These are phyloP conservation scores for Coptodon rendalli DNA, from an alignment of 2,113 vertebrate genomes.

Conservation along the genomic window DNA sequence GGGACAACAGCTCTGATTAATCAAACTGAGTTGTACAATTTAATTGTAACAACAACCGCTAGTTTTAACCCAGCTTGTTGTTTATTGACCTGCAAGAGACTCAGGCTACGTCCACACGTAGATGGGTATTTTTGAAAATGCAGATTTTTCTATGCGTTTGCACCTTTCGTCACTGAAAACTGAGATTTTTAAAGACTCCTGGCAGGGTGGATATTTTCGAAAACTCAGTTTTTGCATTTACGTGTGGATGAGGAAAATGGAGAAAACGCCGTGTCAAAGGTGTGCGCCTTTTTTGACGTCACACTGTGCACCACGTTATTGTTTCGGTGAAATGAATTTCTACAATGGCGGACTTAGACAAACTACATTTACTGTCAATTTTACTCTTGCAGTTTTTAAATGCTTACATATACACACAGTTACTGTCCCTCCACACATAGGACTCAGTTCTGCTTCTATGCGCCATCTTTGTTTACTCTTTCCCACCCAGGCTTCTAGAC, in stretches of 20 bases:
- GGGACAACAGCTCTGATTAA: background rate
- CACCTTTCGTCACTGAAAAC: background rate
- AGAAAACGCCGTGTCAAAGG: background rate
- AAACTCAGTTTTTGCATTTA: background rate
- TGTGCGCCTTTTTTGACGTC: accelerated
- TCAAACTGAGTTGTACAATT: background rate
- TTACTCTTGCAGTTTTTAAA: background rate
- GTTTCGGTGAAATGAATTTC: background rate
- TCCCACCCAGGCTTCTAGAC: background rate
- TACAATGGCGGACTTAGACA: accelerated
- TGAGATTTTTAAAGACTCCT: background rate
- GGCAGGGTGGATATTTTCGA: accelerated
- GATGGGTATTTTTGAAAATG: background rate
- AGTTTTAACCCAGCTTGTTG: background rate
- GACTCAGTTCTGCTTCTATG: background rate
- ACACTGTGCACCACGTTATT: background rate
- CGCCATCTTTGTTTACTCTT: background rate
- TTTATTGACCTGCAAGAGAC: background rate
- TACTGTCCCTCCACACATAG: background rate
- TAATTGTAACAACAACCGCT: background rate
- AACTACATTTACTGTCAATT: background rate
- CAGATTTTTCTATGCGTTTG: accelerated
- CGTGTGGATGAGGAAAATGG: accelerated
- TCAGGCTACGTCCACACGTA: accelerated
- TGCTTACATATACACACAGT: background rate